phyloP scores from a whole-genome alignment of 2,797 vertebrate species.

The Cetoscarus ocellatus region DNA sequence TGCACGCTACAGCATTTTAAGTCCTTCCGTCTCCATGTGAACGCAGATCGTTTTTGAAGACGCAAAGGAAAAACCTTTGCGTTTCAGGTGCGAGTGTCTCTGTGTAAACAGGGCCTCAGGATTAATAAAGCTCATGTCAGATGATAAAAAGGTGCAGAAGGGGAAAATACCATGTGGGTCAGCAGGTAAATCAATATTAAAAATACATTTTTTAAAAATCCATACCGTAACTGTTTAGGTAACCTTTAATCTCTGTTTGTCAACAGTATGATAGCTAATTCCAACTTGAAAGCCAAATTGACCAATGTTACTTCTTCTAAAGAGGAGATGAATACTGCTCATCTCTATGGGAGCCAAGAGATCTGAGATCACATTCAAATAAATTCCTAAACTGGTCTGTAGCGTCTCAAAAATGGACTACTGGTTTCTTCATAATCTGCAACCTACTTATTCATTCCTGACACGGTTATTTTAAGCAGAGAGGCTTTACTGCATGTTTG shows the following conservation, averaged over 20 bases:
- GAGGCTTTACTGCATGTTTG: conserved; percentile 12
- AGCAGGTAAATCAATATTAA: no score
- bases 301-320: conserved; percentile 51
- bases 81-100: no score
- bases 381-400: conserved; percentile 44
- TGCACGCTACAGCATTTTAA: no score
- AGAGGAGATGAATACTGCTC: conserved; percentile 54
- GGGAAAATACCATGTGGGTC: no score
- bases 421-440: conserved; percentile 43
- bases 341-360: conserved; percentile 34
- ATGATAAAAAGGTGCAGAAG: no score
- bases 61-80: no score
- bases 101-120: no score
- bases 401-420: conserved; percentile 31
- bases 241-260: conserved; percentile 27
- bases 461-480: conserved; percentile 12
- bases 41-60: no score
- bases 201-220: background rate
- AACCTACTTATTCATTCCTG: conserved; percentile 35
- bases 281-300: conserved; percentile 47
- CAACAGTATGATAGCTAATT: conserved; percentile 40
- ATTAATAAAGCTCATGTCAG: no score
- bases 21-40: no score
- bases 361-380: conserved; percentile 37
- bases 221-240: background rate